These are phyloP conservation scores for Chromis chromis DNA, from an alignment of 2,797 vertebrate genomes.

Conservation along the genomic window DNA sequence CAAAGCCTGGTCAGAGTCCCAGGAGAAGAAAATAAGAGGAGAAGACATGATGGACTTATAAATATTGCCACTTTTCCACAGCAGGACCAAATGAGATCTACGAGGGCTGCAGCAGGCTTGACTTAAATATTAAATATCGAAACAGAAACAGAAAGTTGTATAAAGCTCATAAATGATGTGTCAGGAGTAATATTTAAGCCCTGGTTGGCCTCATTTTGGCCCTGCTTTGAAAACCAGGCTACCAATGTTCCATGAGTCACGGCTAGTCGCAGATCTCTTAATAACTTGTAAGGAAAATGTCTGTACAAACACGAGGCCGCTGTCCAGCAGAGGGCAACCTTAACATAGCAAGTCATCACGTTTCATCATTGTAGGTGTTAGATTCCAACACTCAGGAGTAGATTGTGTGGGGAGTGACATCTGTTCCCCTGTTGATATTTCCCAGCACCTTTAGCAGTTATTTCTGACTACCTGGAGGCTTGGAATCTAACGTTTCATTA, in stretches of 20 bases:
- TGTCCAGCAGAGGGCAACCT: conserved; percentile 36
- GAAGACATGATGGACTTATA: conserved; percentile 90
- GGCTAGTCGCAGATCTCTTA: neutral
- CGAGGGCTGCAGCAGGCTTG: conserved; percentile 12
- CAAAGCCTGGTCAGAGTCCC: conserved; percentile 97
- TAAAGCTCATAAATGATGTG: conserved; percentile 1
- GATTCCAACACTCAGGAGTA: neutral
- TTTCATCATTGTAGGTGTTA: neutral
- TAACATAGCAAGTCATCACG: neutral
- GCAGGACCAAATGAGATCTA: conserved; percentile 27
- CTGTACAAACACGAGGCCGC: neutral
- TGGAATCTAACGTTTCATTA: neutral
- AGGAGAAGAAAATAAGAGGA: conserved; percentile 93
- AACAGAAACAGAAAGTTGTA: conserved; percentile 5
- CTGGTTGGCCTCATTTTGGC: conserved; percentile 9
- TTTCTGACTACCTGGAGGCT: no score
- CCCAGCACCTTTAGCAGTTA: neutral
- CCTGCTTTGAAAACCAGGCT: conserved; percentile 13
- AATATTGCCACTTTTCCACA: conserved; percentile 51
- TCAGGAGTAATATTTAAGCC: neutral
- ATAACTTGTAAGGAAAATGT: neutral
- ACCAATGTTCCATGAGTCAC: neutral
- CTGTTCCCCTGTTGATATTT: neutral
- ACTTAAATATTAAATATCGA: conserved; percentile 42
- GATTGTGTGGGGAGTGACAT: neutral